A percentile compares a stretch with the other conserved stretches of the same genome.
These are phyloP conservation scores for Alligator mississippiensis DNA, from an alignment of 2,113 vertebrate species.

Conservation along the genomic window DNA sequence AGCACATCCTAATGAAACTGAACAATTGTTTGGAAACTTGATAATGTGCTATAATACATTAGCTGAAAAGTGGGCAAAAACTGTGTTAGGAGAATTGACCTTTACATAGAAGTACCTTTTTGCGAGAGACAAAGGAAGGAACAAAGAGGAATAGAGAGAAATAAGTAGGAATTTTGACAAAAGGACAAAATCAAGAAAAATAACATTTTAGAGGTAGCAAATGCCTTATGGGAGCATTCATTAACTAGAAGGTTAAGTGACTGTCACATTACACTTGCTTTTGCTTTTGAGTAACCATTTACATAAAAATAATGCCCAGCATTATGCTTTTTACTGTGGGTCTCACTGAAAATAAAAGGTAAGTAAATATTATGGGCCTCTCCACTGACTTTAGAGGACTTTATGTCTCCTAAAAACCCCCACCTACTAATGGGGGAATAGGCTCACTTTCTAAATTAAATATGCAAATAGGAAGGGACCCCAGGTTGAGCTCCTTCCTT, in stretches of 20 bases:
- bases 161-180: conserved; percentile 41
- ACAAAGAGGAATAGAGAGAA: conserved; percentile 34
- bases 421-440: background rate
- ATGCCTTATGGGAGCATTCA: conserved; percentile 26
- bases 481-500: background rate
- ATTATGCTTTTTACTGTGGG: conserved; percentile 56
- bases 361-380: conserved; percentile 22
- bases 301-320: conserved; percentile 35
- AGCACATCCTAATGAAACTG: conserved; percentile 71
- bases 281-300: conserved; percentile 36
- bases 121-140: conserved; percentile 53
- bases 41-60: conserved; percentile 72
- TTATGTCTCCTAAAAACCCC: background rate
- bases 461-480: background rate
- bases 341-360: conserved; percentile 56
- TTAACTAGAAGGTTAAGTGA: conserved; percentile 10
- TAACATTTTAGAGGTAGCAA: background rate
- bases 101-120: conserved; percentile 57
- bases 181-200: conserved; percentile 20
- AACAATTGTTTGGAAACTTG: conserved; percentile 79
- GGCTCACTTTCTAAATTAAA: background rate
- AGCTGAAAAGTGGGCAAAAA: conserved; percentile 67
- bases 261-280: conserved; percentile 29
- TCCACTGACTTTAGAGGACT: conserved; percentile 44
- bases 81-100: conserved; percentile 63